Base-by-base conservation (phyloP, 23 tunicate species). In the Phallusia fumigata region DNA sequence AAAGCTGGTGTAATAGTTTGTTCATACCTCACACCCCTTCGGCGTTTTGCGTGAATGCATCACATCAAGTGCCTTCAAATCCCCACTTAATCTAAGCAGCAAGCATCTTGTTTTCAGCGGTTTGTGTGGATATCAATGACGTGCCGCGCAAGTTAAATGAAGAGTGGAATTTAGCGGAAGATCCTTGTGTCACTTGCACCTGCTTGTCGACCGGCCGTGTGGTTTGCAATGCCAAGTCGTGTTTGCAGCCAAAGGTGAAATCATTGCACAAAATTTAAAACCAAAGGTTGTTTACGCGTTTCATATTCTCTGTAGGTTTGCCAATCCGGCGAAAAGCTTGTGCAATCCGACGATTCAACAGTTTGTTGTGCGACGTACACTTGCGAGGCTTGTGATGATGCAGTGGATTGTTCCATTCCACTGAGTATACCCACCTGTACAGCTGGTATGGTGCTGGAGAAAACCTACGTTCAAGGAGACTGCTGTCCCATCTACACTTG, bases 121-220 rank as follows among this genome's bases (percentile, higher is more conserved):
- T 58, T 53, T 80, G 84, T 32, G 84, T 80, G 32, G 84, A 80
- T 58, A n/a, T 0, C 28, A 32, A 80, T 19, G 76, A 58, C 12
- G 76, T 80, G 1, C 47, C 74, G 0, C 84, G 75, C 36, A 58
- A 58, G 18, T 30, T 30, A 15, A 40, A 40, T 28, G 84, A 80
- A 53, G 84, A 80, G 36, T 80, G 84, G 84, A n/a, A 53, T 24
- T 35, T 53, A 33, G 32, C 30, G 19, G 75, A 58, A 35, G 84
- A 78, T 30, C 58, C 81, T 21, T 78, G 81, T 78, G 64, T 30
- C 28, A 78, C 81, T 0, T 78, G 81, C n/a, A 32, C 81, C 18
- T 78, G 81, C 0, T 35, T 22, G 32, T 22, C 30, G 5, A 44
- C 22, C 44, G 81, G 81, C 24, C 34, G 44, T 40, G 35, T 47